Evolutionary conservation across 2,113 vertebrate species (phyloP).

Genomic region (Oryzias javanicus): DNA sequence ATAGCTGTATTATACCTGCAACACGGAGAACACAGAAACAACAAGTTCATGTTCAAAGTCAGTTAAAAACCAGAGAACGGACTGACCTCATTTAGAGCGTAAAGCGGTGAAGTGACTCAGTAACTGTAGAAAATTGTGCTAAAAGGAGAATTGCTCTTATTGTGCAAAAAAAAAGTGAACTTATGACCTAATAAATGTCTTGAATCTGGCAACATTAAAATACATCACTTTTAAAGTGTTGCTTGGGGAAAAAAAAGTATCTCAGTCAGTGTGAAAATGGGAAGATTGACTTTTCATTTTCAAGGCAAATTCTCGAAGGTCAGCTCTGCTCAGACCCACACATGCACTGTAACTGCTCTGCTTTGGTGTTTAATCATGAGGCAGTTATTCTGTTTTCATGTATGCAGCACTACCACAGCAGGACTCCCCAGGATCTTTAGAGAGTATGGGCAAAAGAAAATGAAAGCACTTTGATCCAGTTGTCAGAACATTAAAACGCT

Average conservation of each 20-base stretch:
- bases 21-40: too few relatives aligned
- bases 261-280: neutral
- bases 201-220: neutral
- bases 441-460: too few relatives aligned
- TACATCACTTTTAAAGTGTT: neutral
- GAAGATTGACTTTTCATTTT: neutral
- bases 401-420: too few relatives aligned
- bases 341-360: neutral
- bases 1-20: too few relatives aligned
- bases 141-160: neutral
- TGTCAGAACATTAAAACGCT: too few relatives aligned
- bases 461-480: too few relatives aligned
- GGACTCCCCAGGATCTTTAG: too few relatives aligned
- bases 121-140: neutral
- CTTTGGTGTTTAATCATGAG: neutral
- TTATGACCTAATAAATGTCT: neutral
- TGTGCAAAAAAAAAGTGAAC: neutral
- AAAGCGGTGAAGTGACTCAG: neutral
- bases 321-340: neutral
- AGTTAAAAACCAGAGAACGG: neutral
- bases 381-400: neutral
- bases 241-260: neutral
- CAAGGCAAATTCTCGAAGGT: neutral
- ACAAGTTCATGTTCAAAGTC: neutral
- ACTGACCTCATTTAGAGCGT: neutral